Percentiles rank a stretch among this genome's conserved stretches.
phyloP scores from a whole-genome alignment of 2,888 invertebrate genomes.

The Myopa tessellatipennis region DNA sequence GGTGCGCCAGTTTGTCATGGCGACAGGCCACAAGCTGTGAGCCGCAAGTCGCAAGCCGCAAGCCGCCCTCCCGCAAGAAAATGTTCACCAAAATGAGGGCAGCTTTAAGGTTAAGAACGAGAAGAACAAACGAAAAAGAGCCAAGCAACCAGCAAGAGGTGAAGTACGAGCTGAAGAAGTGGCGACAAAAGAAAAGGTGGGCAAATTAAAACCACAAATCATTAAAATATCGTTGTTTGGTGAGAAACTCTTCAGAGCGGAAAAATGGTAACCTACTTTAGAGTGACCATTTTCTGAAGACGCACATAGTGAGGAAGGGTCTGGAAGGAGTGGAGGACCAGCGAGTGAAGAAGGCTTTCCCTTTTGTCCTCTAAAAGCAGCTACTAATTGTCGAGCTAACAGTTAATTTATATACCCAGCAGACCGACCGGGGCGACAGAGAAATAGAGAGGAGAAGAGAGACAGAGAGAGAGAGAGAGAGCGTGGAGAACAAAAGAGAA shows the following conservation, averaged over 20 bases:
- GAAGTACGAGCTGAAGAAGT: neutral
- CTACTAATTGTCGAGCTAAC: neutral
- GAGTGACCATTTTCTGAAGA: neutral
- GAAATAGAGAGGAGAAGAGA: neutral
- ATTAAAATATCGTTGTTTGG: neutral
- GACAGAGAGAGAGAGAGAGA: neutral
- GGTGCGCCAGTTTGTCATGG: slow-evolving; percentile 31
- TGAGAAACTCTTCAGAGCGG: neutral
- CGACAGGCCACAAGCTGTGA: neutral
- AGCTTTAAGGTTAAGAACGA: neutral
- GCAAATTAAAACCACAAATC: slow-evolving; percentile 1
- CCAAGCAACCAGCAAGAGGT: neutral
- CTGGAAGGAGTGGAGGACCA: too few species aligned
- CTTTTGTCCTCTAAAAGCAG: neutral
- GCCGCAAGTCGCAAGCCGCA: neutral
- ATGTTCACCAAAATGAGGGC: neutral
- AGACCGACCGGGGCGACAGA: too few species aligned
- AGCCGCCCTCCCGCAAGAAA: neutral
- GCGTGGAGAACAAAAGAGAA: neutral
- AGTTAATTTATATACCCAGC: neutral
- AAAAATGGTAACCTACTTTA: neutral
- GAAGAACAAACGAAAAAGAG: neutral
- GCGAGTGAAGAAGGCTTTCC: neutral
- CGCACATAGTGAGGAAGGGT: neutral
- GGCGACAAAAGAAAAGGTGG: neutral